Conservation (phyloP, 2,888 invertebrate genomes). For the Adelognathus sp. region DNA sequence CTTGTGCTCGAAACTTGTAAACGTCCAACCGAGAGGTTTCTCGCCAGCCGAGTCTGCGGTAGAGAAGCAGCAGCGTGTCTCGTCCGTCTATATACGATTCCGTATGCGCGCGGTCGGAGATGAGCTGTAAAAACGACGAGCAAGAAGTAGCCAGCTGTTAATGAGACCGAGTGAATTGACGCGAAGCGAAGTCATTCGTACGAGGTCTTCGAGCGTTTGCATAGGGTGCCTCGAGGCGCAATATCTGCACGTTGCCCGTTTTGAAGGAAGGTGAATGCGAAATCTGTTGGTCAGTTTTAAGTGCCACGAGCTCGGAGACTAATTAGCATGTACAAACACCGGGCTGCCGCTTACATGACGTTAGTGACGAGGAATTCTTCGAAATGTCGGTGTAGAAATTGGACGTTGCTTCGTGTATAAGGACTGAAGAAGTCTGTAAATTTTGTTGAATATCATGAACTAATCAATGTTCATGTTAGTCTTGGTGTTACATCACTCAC, state of each 20-base stretch:
- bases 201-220: not conserved
- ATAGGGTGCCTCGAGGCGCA: not conserved
- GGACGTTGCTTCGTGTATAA: not conserved
- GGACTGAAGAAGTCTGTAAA: too few relatives aligned
- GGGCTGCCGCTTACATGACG: not conserved
- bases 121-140: not conserved
- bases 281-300: slow-evolving; percentile 3
- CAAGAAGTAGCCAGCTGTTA: slow-evolving; percentile 33
- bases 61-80: not conserved
- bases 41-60: not conserved
- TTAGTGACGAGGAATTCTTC: not conserved
- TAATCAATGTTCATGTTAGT: too few relatives aligned
- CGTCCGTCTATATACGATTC: slow-evolving; percentile 8
- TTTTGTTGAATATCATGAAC: too few relatives aligned
- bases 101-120: not conserved
- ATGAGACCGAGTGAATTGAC: slow-evolving; percentile 28
- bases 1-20: not conserved
- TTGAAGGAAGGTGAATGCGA: not conserved
- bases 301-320: slow-evolving; percentile 1
- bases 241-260: not conserved
- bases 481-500: too few relatives aligned
- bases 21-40: not conserved
- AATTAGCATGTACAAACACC: slow-evolving; percentile 26
- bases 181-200: slow-evolving; percentile 1
- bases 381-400: not conserved